Evolutionary conservation across 2,888 invertebrate genomes (phyloP), one percentile per base, ranked within the genome.

Genomic region (Hypsopygia costalis): DNA sequence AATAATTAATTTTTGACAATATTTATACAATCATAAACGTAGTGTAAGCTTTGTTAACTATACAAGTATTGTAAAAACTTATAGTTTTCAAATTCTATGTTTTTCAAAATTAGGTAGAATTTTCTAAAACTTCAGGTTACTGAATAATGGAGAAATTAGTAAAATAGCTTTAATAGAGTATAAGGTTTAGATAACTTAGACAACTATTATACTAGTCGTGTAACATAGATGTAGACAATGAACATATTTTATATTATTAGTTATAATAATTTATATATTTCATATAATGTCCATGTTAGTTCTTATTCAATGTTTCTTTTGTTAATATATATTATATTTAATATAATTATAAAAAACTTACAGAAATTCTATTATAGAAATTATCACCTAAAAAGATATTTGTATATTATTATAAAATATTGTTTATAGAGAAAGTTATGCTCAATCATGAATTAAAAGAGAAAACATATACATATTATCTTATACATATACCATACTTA

Each of bases 131-230:
- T 43, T 36, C 34, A 43, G 41, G 43, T 35, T 47, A 44, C 39
- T 47, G 38, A 47, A 41, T 41, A 54, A 56, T 58, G 47, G 61
- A 55, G 51, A 75, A 66, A 72, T 73, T 85, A 86, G 85, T 64
- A 56, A 72, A 55, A 81, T 86, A 87, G 86, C 87, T 87, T 87
- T 86, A 87, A 86, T 86, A 87, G 81, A 42, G 25, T 27, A 42
- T 81, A 82, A 80, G 78, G 47, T n/a, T 40, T 42, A 37, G 11
- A 30, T 37, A 30, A 35, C 31, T 20, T 43, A 41, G 38, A 35
- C 27, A 54, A 49, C 45, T 55, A 56, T 54, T 51, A 55, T 54
- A n/a, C n/a, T 47, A 57, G 53, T 52, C 54, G 49, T 32, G 16
- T 39, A 39, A 16, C 21, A 32, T 41, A 42, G 36, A 12, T 7